A percentile compares a stretch with the other conserved stretches of the same genome.
phyloP scores from a whole-genome alignment of 2,888 invertebrate genomes.

The Dicycla oo region DNA sequence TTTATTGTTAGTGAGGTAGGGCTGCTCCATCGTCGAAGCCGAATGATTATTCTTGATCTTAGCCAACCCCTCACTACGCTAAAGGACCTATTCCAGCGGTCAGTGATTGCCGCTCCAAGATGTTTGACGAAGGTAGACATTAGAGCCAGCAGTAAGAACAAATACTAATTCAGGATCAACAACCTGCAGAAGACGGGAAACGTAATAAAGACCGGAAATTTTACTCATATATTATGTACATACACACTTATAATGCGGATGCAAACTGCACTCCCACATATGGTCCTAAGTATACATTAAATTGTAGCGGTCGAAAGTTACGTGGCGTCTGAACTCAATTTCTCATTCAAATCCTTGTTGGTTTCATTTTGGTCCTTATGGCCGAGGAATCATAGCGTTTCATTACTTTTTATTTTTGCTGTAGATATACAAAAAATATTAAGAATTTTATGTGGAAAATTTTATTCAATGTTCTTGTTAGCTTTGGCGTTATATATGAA shows the following conservation, averaged over 20 bases:
- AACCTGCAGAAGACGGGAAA: slow-evolving; percentile 56
- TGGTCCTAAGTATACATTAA: slow-evolving; percentile 59
- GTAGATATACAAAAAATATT: not conserved
- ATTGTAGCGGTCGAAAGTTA: slow-evolving; percentile 35
- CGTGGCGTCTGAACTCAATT: slow-evolving; percentile 28
- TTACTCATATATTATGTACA: slow-evolving; percentile 58
- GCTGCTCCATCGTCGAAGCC: no score
- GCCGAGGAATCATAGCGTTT: not conserved
- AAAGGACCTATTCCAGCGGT: no score
- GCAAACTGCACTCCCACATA: slow-evolving; percentile 58
- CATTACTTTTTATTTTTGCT: not conserved
- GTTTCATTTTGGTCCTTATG: slow-evolving; percentile 5
- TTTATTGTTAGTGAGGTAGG: no score
- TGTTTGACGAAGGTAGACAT: no score
- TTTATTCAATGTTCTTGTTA: no score
- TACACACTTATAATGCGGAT: slow-evolving; percentile 62
- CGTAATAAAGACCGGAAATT: slow-evolving; percentile 53
- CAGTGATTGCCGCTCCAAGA: no score
- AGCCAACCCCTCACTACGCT: no score
- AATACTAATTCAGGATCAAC: slow-evolving; percentile 54
- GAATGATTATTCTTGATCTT: no score
- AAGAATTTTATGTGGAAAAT: not conserved
- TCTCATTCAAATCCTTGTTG: slow-evolving; percentile 3
- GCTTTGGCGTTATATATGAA: no score
- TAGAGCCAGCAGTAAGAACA: slow-evolving; percentile 9